These are phyloP conservation scores for Limnodromus scolopaceus DNA, from an alignment of 2,797 vertebrate genomes.

Conservation along the genomic window DNA sequence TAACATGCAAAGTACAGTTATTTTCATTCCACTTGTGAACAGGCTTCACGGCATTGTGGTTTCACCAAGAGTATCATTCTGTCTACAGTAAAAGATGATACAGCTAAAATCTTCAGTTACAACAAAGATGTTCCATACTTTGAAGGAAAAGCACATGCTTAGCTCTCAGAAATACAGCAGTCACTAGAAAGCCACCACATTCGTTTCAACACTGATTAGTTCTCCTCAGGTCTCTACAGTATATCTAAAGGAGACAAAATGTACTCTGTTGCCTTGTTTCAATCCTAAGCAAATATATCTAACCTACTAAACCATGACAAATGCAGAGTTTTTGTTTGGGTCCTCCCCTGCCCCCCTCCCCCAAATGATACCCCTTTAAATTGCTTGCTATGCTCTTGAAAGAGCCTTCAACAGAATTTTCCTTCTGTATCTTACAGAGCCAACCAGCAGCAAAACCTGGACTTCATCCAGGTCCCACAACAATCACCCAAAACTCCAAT, in stretches of 20 bases:
- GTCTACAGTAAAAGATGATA: background rate
- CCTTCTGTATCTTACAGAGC: background rate
- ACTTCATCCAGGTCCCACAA: background rate
- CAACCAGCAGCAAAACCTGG: background rate
- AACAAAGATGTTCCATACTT: background rate
- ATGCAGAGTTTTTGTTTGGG: background rate
- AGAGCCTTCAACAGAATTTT: background rate
- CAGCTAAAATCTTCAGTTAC: background rate
- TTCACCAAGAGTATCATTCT: background rate
- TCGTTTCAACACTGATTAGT: background rate
- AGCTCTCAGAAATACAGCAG: background rate
- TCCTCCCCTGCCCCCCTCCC: too few relatives aligned
- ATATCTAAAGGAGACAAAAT: background rate
- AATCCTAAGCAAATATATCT: background rate
- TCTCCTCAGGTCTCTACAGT: background rate
- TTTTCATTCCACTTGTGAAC: background rate
- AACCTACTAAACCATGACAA: background rate
- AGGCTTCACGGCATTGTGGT: background rate
- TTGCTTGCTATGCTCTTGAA: background rate
- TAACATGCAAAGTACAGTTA: background rate
- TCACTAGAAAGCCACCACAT: background rate
- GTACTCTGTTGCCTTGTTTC: background rate
- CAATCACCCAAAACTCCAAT: background rate
- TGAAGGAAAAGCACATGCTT: background rate
- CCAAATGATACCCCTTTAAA: background rate